Evolutionary conservation across 2,797 vertebrate genomes (phyloP).

Genomic region (Picus viridis): DNA sequence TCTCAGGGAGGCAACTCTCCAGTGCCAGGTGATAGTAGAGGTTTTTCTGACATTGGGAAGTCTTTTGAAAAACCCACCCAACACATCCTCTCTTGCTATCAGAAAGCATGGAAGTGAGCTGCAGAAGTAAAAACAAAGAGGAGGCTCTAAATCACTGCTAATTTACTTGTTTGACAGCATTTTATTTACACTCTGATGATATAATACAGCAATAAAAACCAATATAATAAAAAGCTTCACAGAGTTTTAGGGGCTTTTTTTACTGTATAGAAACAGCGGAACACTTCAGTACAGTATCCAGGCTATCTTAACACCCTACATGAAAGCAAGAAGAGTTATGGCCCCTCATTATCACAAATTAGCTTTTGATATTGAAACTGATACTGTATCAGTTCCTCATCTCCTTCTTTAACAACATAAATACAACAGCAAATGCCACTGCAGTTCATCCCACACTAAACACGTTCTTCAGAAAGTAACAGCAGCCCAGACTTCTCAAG

Average conservation of each 20-base stretch:
- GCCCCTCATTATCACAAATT: background rate
- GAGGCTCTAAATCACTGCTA: conserved; percentile 34
- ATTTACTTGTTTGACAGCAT: conserved; percentile 34
- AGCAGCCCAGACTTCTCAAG: background rate
- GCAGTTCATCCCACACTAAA: background rate
- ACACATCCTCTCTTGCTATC: background rate
- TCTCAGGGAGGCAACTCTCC: conserved; percentile 8
- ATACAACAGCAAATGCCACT: background rate
- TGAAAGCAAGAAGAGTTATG: background rate
- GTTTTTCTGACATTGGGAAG: background rate
- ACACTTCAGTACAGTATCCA: background rate
- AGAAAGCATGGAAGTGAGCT: conserved; percentile 15
- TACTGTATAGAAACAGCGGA: background rate
- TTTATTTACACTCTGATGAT: conserved; percentile 15
- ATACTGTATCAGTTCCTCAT: background rate
- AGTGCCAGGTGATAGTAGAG: conserved; percentile 7
- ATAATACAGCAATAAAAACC: conserved; percentile 7
- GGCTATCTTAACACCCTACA: background rate
- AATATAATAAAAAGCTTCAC: conserved; percentile 17
- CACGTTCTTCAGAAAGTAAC: background rate
- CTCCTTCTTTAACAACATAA: background rate
- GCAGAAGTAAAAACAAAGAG: conserved; percentile 7
- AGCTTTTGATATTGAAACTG: background rate
- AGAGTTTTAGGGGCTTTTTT: background rate
- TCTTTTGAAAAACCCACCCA: conserved; percentile 39